A percentile compares a stretch with the other conserved stretches of the same genome.
phyloP scores from a whole-genome alignment of 2,888 invertebrate species.

The Agrilus biguttatus region DNA sequence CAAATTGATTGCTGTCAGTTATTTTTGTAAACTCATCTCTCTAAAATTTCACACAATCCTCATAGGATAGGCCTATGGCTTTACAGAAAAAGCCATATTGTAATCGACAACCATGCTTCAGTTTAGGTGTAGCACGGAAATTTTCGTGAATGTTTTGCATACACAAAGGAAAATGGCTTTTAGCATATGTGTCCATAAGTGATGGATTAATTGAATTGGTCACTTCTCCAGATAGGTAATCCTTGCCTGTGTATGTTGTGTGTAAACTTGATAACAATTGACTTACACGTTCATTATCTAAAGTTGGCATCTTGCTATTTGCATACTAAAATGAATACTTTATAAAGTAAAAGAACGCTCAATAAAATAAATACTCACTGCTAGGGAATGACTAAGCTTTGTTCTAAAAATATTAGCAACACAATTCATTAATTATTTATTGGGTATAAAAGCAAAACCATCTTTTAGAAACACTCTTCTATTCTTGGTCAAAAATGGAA shows the following conservation, averaged over 20 bases:
- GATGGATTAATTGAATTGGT: constrained; percentile 18
- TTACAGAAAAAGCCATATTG: constrained; percentile 93
- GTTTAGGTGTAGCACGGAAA: constrained; percentile 68
- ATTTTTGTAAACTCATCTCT: constrained; percentile 78
- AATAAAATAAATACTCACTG: constrained; percentile 31
- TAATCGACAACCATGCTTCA: constrained; percentile 74
- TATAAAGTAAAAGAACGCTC: no score
- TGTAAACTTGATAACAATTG: constrained; percentile 62
- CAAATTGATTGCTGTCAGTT: constrained; percentile 76
- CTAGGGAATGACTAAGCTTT: constrained; percentile 52
- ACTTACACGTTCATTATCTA: constrained; percentile 73
- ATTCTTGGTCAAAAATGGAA: constrained; percentile 64
- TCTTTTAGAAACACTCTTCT: constrained; percentile 64
- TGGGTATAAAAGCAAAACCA: constrained; percentile 81
- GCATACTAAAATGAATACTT: constrained; percentile 36
- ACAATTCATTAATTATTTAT: constrained; percentile 70
- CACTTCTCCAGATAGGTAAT: constrained; percentile 46
- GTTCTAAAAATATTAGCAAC: constrained; percentile 62
- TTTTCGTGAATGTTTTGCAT: constrained; percentile 83
- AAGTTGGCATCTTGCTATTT: constrained; percentile 49
- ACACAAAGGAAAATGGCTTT: constrained; percentile 86
- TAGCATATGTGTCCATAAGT: constrained; percentile 56
- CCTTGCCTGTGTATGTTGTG: constrained; percentile 70
- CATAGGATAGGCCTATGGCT: constrained; percentile 78
- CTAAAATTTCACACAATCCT: constrained; percentile 83